phyloP scores from a whole-genome alignment of 2,797 vertebrate genomes.

The Catostomus latipinnis region DNA sequence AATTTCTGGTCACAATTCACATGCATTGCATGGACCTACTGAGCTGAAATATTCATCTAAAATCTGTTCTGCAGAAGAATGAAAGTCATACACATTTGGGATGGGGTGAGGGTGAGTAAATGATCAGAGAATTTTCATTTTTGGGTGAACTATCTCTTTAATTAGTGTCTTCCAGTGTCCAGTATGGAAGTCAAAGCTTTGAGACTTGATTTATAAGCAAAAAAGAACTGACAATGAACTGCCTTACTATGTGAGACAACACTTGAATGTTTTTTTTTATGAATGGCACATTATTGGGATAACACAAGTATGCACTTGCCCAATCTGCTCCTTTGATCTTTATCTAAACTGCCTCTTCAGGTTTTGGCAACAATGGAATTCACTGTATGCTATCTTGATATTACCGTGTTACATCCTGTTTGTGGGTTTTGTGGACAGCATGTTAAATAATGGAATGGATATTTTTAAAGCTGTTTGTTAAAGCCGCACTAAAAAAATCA shows the following conservation, averaged over 20 bases:
- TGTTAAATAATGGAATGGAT: not conserved
- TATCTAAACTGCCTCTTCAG: slow-evolving; percentile 25
- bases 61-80: too few species aligned
- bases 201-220: slow-evolving; percentile 11
- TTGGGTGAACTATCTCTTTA: not conserved
- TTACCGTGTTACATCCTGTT: slow-evolving; percentile 30
- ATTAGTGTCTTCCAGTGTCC: slow-evolving; percentile 25
- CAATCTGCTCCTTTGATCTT: slow-evolving; percentile 7
- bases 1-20: too few species aligned
- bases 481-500: not conserved
- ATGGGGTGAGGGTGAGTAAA: too few species aligned
- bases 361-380: slow-evolving; percentile 21
- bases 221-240: not conserved
- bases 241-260: slow-evolving; percentile 7
- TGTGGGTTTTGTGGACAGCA: slow-evolving; percentile 1
- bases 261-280: slow-evolving; percentile 5
- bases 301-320: not conserved
- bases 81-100: too few species aligned
- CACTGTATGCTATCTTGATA: not conserved
- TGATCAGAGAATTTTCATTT: too few species aligned
- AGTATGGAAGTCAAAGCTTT: slow-evolving; percentile 10
- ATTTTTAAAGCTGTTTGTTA: not conserved
- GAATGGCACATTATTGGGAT: slow-evolving; percentile 16
- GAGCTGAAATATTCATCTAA: too few species aligned
- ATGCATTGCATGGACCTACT: too few species aligned